Base-by-base conservation (phyloP, 2,113 vertebrate species). In the Hypanus sabinus region DNA sequence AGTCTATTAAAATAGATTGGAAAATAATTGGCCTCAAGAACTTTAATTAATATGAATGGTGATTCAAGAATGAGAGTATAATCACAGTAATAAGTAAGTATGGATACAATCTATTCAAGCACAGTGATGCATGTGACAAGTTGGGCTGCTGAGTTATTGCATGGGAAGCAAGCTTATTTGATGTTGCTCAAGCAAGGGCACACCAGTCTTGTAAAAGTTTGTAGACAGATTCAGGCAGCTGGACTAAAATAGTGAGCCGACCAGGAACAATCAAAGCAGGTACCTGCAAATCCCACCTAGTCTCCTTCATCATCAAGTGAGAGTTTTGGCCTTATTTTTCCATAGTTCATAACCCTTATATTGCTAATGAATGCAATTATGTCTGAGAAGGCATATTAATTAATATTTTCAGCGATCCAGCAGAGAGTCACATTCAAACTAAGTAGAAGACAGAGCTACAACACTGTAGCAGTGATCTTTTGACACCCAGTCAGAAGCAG, bases 21-120 rank as follows among this genome's bases (percentile, higher is more conserved):
- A 73, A 93, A 93, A 93, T 93, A 93, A 93, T 93, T 93, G 90
- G 68, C 68, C 65, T 93, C 68, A 4, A 73, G 65, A 46, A 36
- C 20, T 38, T 93, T 93, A 71, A 93, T 93, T 93, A 93, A 93
- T 38, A 93, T 27, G 68, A 93, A 46, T 93, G 68, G 90, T 70
- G 90, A 73, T 73, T 38, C 68, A 93, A 27, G 65, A 93, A 73
- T 93, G 90, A 73, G 71, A 68, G 90, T 93, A 73, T 73, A 92
- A 71, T 92, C 65, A 92, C 65, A 46, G 62, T 93, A 73, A 93
- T 93, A 46, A 93, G 33, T 73, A 73, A 93, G 68, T 93, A 27
- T 68, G 88, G 36, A 68, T 70, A 92, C 62, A 92, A 11, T 70
- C n/a, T 71, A 70, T 93, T 73, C 22, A 71, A 73, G 90, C 38